phyloP scores from a whole-genome alignment of 2,888 invertebrate genomes.

The Orthonevra nobilis region DNA sequence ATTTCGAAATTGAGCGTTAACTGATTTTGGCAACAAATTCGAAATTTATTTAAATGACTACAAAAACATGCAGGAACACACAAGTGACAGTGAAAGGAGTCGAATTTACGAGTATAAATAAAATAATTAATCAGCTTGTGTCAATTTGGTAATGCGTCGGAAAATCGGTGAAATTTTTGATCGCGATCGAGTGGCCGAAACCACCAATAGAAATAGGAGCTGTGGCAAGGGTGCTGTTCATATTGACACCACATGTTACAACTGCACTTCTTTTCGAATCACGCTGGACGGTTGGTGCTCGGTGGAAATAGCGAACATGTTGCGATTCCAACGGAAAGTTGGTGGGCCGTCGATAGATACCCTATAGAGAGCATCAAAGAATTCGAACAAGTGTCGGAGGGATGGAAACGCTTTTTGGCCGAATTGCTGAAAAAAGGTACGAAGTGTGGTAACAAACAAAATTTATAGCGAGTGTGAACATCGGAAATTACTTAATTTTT shows the following conservation, averaged over 20 bases:
- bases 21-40: not conserved
- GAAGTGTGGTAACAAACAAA: not conserved
- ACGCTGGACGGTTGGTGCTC: slow-evolving; percentile 84
- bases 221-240: not conserved
- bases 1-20: slow-evolving; percentile 34
- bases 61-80: too few relatives aligned
- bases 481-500: too few relatives aligned
- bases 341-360: slow-evolving; percentile 83
- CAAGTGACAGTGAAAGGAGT: not conserved
- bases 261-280: slow-evolving; percentile 91
- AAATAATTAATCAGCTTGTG: slow-evolving; percentile 26
- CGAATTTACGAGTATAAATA: not conserved
- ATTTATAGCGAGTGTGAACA: too few relatives aligned
- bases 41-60: too few relatives aligned
- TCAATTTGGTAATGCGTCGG: slow-evolving; percentile 55
- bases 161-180: slow-evolving; percentile 38
- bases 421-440: slow-evolving; percentile 86
- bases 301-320: slow-evolving; percentile 79
- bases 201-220: slow-evolving; percentile 11
- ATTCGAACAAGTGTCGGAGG: slow-evolving; percentile 89
- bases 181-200: slow-evolving; percentile 24
- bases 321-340: slow-evolving; percentile 73
- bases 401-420: slow-evolving; percentile 88
- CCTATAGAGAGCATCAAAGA: slow-evolving; percentile 92
- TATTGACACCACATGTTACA: slow-evolving; percentile 86